Conservation (phyloP, 2,888 invertebrate species). For the Ormia ochracea region DNA sequence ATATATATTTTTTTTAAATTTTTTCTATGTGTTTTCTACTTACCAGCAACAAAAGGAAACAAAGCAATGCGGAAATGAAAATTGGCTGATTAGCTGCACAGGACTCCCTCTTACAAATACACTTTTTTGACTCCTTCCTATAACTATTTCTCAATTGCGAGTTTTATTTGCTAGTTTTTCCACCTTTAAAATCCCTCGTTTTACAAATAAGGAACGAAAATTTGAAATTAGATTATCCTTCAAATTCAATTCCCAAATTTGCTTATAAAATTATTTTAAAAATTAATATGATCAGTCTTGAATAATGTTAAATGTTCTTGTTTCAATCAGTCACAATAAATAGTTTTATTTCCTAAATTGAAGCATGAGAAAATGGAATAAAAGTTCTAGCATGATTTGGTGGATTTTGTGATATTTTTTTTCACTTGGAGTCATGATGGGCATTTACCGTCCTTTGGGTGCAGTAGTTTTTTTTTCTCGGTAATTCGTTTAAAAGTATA, state of each 20-base stretch:
- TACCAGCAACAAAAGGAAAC: too few relatives aligned
- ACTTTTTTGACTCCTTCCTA: too few relatives aligned
- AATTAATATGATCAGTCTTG: not conserved
- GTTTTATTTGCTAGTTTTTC: too few relatives aligned
- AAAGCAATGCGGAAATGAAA: too few relatives aligned
- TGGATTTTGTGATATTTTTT: constrained; percentile 8
- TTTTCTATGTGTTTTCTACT: too few relatives aligned
- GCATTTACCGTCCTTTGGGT: constrained; percentile 32
- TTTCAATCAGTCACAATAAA: not conserved
- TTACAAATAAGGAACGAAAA: too few relatives aligned
- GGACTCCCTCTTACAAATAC: too few relatives aligned
- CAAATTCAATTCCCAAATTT: not conserved
- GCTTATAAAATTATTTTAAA: not conserved
- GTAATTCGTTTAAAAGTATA: constrained; percentile 44
- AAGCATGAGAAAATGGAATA: constrained; percentile 6
- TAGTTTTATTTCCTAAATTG: constrained; percentile 19
- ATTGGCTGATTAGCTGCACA: too few relatives aligned
- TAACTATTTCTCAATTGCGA: too few relatives aligned
- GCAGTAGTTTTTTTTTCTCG: constrained; percentile 1
- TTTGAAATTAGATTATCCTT: too few relatives aligned
- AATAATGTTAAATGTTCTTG: not conserved
- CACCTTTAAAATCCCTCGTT: too few relatives aligned
- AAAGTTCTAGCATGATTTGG: constrained; percentile 34
- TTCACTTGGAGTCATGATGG: constrained; percentile 17
- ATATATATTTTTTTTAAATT: too few relatives aligned